Base-by-base conservation (phyloP, 2,113 vertebrate species). In the Martes martes region DNA sequence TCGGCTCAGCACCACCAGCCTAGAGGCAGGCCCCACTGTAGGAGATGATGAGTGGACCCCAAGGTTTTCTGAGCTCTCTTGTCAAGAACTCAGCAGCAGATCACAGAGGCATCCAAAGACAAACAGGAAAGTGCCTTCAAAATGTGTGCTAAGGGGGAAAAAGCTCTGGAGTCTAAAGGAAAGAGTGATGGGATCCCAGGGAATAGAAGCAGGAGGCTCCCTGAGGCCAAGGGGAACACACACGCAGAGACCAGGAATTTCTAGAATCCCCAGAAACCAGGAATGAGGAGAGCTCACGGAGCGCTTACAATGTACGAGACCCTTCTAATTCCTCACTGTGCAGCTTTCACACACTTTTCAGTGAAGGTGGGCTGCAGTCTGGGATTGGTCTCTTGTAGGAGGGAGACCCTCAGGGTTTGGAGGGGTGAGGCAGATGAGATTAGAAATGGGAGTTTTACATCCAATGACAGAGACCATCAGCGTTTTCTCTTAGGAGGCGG, bases 221-320 rank as follows among this genome's bases (percentile, higher is more conserved):
- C 1, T 10, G 57, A 59, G 45, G 65, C 78, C 0, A 0, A 89
- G 47, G 59, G 69, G 33, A 7, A n/a, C 31, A 79, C 15, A 45
- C 26, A 52, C 33, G 33, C 14, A 23, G 63, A 23, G 55, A 7
- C 57, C 36, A 67, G 79, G 45, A 47, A 16, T 36, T 61, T 47
- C 57, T 67, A 21, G 69, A 84, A 78, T 65, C 52, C 47, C 67
- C 78, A 36, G 76, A 57, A 47, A 71, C 13, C 79, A 26, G 82
- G 33, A 85, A 33, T 33, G 69, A 87, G 42, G 31, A 47, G 1
- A 55, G 69, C 45, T 7, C 8, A n/a, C 0, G 0, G 59, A 63
- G 59, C 31, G 0, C 52, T 50, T 14, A 0, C 10, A 1, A 2
- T 39, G 31, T 15, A 14, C 9, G 1, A 31, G 36, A 26, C 15